Conservation (phyloP, 2,113 vertebrate species). For the Heptranchias perlo region DNA sequence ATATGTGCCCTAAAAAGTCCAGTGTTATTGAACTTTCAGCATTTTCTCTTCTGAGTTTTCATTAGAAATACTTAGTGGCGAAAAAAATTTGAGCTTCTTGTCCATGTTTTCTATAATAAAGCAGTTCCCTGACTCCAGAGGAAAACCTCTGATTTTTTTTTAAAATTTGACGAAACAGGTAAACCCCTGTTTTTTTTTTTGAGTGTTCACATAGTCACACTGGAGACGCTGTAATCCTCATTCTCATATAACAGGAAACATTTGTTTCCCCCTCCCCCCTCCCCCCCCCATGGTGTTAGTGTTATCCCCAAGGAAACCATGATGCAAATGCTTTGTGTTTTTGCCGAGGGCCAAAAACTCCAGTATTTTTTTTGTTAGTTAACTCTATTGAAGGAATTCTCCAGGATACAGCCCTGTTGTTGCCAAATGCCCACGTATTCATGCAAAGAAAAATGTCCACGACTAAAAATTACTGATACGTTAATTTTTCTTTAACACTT, state of each 20-base stretch:
- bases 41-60: not conserved
- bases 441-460: not conserved
- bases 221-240: not conserved
- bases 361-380: not conserved
- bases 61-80: not conserved
- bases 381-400: not conserved
- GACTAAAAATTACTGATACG: not conserved
- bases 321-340: not conserved
- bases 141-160: not conserved
- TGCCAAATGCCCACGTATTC: not conserved
- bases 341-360: not conserved
- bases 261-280: not conserved
- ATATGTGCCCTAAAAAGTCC: not conserved
- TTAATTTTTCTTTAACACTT: not conserved
- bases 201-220: not conserved
- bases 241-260: constrained; percentile 10
- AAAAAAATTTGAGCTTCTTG: not conserved
- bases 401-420: not conserved
- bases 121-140: not conserved
- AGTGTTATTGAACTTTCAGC: not conserved
- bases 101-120: not conserved
- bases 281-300: not conserved
- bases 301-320: constrained; percentile 11
- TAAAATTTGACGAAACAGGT: not conserved
- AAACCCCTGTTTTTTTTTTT: not conserved